These are phyloP conservation scores for Blomia tropicalis DNA, from an alignment of 2,888 invertebrate species.

Conservation along the genomic window DNA sequence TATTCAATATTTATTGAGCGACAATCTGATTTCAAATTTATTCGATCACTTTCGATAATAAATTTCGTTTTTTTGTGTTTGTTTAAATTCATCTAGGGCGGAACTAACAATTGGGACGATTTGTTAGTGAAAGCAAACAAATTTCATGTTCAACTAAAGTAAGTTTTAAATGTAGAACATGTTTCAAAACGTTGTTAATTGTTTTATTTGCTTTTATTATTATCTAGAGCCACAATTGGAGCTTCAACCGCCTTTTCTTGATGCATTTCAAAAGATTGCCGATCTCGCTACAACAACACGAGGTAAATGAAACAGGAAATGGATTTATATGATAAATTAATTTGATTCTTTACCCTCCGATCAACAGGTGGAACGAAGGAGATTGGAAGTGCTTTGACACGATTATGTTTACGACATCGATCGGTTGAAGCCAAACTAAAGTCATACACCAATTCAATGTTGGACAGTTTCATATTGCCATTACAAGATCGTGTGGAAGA, in stretches of 20 bases:
- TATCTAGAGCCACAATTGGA: conserved; percentile 68
- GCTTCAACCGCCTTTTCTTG: conserved; percentile 84
- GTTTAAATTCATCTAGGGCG: too few relatives aligned
- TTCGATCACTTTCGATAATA: too few relatives aligned
- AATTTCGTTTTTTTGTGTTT: not conserved
- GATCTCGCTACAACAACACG: conserved; percentile 89
- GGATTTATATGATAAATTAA: too few relatives aligned
- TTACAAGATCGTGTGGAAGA: conserved; percentile 72
- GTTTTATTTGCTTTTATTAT: conserved; percentile 28
- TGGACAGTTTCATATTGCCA: conserved; percentile 63
- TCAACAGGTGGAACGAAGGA: conserved; percentile 82
- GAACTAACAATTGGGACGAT: conserved; percentile 86
- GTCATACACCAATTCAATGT: conserved; percentile 46
- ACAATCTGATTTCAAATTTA: too few relatives aligned
- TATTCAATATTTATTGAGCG: too few relatives aligned
- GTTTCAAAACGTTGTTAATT: not conserved
- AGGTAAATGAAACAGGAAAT: conserved; percentile 60
- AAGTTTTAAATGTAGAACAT: conserved; percentile 39
- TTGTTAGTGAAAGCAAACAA: conserved; percentile 82
- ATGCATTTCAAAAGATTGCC: conserved; percentile 94
- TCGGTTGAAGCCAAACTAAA: conserved; percentile 62
- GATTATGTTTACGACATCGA: conserved; percentile 86
- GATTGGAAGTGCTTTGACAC: conserved; percentile 86
- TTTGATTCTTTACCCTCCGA: not conserved
- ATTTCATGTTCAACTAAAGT: conserved; percentile 81